A percentile compares a stretch with the other conserved stretches of the same genome.
Evolutionary conservation across 2,113 vertebrate genomes (phyloP).

Genomic region (Vimba vimba): DNA sequence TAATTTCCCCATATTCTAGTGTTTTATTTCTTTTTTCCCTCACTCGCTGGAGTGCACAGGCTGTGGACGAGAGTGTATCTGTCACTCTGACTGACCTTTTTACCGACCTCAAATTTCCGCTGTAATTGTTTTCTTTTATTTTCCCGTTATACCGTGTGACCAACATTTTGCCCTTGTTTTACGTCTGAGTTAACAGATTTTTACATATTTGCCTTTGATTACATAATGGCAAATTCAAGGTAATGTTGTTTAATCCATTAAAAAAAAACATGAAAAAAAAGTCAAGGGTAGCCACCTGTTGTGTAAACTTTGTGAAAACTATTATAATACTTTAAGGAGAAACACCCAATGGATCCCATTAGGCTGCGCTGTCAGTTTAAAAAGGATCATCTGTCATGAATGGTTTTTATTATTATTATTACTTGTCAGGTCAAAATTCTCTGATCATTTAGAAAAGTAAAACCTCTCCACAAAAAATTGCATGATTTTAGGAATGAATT

Average conservation of each 20-base stretch:
- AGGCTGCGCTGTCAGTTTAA: neutral
- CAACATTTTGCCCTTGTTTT: constrained; percentile 5
- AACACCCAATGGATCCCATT: neutral
- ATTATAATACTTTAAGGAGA: neutral
- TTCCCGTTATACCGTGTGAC: neutral
- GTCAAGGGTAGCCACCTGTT: neutral
- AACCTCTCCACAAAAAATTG: neutral
- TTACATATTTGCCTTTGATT: constrained; percentile 26
- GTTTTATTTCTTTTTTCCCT: neutral
- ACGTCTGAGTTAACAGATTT: constrained; percentile 20
- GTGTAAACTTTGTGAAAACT: neutral
- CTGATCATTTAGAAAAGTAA: neutral
- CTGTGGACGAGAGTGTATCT: neutral
- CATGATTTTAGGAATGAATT: neutral
- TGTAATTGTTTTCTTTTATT: constrained; percentile 22
- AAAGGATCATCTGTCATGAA: neutral
- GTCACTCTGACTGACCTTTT: neutral
- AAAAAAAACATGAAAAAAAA: constrained; percentile 2
- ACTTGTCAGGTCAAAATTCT: neutral
- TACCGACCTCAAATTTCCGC: neutral
- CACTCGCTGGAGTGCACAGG: neutral
- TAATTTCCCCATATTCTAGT: neutral
- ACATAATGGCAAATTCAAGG: neutral
- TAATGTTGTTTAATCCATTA: neutral
- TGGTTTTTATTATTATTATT: neutral